Evolutionary conservation across 2,888 invertebrate genomes (phyloP).

Genomic region (Thera obeliscata): DNA sequence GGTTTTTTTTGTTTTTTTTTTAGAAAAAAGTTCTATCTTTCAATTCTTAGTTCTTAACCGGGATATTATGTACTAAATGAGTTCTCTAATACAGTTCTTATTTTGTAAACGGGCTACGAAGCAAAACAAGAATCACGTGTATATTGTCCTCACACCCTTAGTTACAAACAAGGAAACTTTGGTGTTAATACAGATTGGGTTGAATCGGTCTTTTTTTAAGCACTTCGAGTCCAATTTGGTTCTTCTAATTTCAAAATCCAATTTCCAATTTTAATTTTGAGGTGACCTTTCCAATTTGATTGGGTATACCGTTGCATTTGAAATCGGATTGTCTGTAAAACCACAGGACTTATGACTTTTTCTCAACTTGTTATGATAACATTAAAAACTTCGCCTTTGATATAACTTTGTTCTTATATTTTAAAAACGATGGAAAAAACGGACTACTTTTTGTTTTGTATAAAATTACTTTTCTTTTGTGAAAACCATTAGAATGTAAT

Average conservation of each 20-base stretch:
- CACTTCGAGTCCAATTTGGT: no score
- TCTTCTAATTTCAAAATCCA: no score
- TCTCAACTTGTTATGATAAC: constrained; percentile 50
- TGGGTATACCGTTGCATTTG: background rate
- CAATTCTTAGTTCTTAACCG: no score
- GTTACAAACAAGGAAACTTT: no score
- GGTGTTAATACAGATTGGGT: background rate
- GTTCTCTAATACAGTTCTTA: no score
- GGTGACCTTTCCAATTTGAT: background rate
- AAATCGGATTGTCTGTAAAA: constrained; percentile 12
- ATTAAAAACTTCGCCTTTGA: constrained; percentile 59
- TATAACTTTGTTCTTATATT: constrained; percentile 51
- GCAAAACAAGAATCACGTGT: no score
- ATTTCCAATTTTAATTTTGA: no score
- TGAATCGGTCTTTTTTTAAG: background rate
- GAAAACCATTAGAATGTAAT: background rate
- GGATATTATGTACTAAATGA: no score
- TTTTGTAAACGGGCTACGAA: no score
- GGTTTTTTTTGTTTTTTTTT: no score
- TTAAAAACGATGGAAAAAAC: constrained; percentile 46
- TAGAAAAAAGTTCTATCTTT: no score
- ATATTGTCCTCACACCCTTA: no score
- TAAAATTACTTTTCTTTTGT: constrained; percentile 13
- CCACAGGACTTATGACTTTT: constrained; percentile 57
- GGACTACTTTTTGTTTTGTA: constrained; percentile 21